Conservation (phyloP, 1,140 invertebrate species). For the Pachyrhynchus sulphureomaculatus region DNA sequence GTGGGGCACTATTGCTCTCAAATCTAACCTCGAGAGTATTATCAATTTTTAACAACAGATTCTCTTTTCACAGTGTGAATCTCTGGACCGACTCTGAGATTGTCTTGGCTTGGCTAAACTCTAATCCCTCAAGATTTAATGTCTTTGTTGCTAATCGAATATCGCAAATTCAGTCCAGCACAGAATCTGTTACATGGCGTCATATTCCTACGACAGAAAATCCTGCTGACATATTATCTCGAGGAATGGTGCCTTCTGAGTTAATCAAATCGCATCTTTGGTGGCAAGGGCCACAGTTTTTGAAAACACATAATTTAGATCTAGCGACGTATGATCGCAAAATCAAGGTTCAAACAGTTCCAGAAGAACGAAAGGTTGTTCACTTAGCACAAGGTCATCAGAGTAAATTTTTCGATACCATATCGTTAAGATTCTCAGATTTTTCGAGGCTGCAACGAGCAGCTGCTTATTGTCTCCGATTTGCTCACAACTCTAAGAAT, state of each 20-base stretch:
- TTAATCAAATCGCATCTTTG: constrained; percentile 35
- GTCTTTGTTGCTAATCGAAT: constrained; percentile 50
- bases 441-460: too few species aligned
- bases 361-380: too few species aligned
- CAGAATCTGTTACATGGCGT: constrained; percentile 35
- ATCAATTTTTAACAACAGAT: constrained; percentile 33
- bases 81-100: constrained; percentile 52
- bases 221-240: constrained; percentile 52
- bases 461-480: too few species aligned
- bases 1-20: constrained; percentile 5
- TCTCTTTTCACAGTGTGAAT: constrained; percentile 32
- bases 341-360: too few species aligned
- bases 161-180: constrained; percentile 37
- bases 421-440: too few species aligned
- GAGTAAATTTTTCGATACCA: too few species aligned
- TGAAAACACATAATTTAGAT: background rate
- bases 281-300: constrained; percentile 42
- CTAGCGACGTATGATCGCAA: too few species aligned
- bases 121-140: constrained; percentile 41
- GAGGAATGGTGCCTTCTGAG: constrained; percentile 43
- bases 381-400: too few species aligned
- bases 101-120: constrained; percentile 49
- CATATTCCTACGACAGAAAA: constrained; percentile 49
- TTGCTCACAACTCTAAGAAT: too few species aligned
- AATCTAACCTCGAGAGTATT: constrained; percentile 4